A percentile compares a stretch with the other conserved stretches of the same genome.
Conservation (phyloP, 2,888 invertebrate genomes). For the Acanthococcus lagerstroemiae region DNA sequence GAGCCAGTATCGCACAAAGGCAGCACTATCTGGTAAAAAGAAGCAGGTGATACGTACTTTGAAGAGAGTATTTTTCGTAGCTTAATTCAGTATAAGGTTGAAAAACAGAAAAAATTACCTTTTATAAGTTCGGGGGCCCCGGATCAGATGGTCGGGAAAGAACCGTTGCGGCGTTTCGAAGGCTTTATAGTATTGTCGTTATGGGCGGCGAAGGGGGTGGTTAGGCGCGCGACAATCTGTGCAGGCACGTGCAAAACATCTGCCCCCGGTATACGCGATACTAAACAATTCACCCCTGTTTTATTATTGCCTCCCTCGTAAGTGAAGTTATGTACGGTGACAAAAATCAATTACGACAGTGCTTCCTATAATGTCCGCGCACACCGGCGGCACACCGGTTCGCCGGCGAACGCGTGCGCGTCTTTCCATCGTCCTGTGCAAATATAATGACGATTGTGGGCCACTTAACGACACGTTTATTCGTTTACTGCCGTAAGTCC, state of each 20-base stretch:
- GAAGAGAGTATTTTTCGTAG: constrained; percentile 15
- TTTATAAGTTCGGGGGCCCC: constrained; percentile 23
- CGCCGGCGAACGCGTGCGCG: no score
- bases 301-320: constrained; percentile 27
- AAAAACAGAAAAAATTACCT: constrained; percentile 27
- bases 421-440: no score
- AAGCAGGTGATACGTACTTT: constrained; percentile 25
- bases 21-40: no score
- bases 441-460: no score
- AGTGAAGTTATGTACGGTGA: constrained; percentile 25
- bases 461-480: no score
- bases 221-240: constrained; percentile 28
- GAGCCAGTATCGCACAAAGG: no score
- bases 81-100: constrained; percentile 29
- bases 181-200: background rate
- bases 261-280: constrained; percentile 7
- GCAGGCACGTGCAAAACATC: constrained; percentile 31
- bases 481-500: no score
- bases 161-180: constrained; percentile 16
- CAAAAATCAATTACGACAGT: constrained; percentile 25
- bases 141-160: constrained; percentile 18
- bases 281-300: constrained; percentile 25
- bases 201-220: constrained; percentile 8
- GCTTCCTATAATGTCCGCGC: no score
- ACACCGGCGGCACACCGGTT: no score